phyloP scores from a whole-genome alignment of 2,797 vertebrate genomes.

The Coreius guichenoti region DNA sequence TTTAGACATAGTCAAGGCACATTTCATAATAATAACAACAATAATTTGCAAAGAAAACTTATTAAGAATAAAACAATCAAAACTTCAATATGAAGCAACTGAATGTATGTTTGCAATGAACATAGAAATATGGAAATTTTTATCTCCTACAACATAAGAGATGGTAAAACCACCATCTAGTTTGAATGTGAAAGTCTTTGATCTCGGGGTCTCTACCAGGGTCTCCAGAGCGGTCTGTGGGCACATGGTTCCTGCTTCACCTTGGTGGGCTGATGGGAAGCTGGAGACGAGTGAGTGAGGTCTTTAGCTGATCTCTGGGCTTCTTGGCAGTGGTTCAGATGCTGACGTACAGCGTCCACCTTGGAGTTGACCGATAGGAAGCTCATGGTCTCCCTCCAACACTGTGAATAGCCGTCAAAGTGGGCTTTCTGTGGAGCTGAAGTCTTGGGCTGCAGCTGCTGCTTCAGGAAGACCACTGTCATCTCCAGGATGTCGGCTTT shows the following conservation, averaged over 20 bases:
- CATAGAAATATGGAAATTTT: slow-evolving; percentile 32
- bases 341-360: slow-evolving; percentile 59
- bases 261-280: slow-evolving; percentile 53
- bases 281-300: slow-evolving; percentile 36
- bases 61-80: slow-evolving; percentile 41
- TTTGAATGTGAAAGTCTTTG: slow-evolving; percentile 41
- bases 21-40: neutral
- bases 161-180: slow-evolving; percentile 60
- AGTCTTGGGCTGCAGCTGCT: slow-evolving; percentile 67
- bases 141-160: slow-evolving; percentile 58
- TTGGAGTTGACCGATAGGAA: slow-evolving; percentile 75
- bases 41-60: slow-evolving; percentile 33
- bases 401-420: slow-evolving; percentile 76
- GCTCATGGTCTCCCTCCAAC: slow-evolving; percentile 74
- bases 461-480: slow-evolving; percentile 76
- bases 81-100: slow-evolving; percentile 54
- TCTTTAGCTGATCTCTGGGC: slow-evolving; percentile 51
- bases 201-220: slow-evolving; percentile 64
- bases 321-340: slow-evolving; percentile 51
- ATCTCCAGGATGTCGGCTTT: slow-evolving; percentile 78
- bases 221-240: slow-evolving; percentile 66
- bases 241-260: slow-evolving; percentile 58
- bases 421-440: slow-evolving; percentile 65
- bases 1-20: neutral
- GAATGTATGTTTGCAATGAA: neutral